A percentile compares a stretch with the other conserved stretches of the same genome.
Evolutionary conservation across 2,888 invertebrate species (phyloP).

Genomic region (Ichneumoninae sp.): DNA sequence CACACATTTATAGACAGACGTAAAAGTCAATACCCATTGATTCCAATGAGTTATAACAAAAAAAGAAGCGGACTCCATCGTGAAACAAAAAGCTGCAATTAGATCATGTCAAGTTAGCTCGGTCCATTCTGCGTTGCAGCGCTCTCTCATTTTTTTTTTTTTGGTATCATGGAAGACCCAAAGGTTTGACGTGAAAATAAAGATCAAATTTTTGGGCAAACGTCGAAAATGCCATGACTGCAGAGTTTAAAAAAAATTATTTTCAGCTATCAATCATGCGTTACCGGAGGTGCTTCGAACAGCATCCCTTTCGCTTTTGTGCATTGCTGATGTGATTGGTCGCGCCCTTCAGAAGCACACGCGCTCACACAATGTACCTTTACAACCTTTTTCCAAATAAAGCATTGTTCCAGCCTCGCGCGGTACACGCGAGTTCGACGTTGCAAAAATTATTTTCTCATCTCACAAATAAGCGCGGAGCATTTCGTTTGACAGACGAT

Average conservation of each 20-base stretch:
- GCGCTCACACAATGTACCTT: not conserved
- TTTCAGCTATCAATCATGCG: not conserved
- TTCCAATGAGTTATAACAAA: not conserved
- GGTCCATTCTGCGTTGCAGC: not conserved
- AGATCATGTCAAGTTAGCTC: not conserved
- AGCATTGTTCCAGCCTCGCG: not conserved
- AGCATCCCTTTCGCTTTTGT: not conserved
- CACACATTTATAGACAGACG: not conserved
- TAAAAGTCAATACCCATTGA: not conserved
- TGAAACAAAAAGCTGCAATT: not conserved
- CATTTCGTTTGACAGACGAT: constrained; percentile 21
- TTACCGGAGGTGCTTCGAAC: not conserved
- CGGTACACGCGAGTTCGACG: not conserved
- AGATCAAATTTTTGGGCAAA: not conserved
- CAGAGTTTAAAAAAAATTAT: not conserved
- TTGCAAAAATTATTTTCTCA: constrained; percentile 13
- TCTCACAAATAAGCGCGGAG: not conserved
- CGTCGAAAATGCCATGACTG: not conserved
- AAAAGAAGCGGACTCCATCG: not conserved
- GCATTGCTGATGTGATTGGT: not conserved
- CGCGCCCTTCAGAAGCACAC: not conserved
- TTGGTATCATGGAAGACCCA: not conserved
- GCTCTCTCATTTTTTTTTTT: too few relatives aligned
- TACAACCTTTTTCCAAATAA: not conserved
- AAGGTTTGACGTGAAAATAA: not conserved